These are phyloP conservation scores for Pluvianellus socialis DNA, from an alignment of 2,113 vertebrate genomes.

Conservation along the genomic window DNA sequence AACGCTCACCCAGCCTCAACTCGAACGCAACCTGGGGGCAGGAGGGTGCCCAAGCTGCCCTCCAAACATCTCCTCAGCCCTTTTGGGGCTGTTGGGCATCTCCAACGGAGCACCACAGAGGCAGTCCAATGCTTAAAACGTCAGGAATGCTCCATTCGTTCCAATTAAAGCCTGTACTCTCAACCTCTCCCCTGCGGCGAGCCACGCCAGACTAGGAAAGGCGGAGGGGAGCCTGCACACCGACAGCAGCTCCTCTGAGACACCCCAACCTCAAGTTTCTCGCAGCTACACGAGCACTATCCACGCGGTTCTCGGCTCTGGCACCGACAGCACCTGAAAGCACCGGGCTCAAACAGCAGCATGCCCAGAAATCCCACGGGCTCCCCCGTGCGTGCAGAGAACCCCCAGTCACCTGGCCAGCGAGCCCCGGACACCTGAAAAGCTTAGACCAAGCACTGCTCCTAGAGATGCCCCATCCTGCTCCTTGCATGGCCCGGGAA, in stretches of 20 bases:
- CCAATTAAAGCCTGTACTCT: not conserved
- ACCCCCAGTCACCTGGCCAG: not conserved
- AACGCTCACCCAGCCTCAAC: not conserved
- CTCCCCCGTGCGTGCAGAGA: too few relatives aligned
- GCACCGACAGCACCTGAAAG: not conserved
- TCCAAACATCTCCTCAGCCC: not conserved
- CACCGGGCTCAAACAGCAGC: not conserved
- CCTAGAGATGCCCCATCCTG: not conserved
- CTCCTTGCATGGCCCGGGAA: not conserved
- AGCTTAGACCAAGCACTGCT: not conserved
- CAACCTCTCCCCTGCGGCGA: not conserved
- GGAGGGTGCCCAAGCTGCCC: not conserved
- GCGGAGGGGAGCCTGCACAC: not conserved
- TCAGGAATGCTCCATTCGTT: not conserved
- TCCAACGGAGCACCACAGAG: not conserved
- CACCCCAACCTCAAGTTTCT: not conserved
- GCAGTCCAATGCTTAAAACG: not conserved
- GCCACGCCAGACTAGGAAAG: not conserved
- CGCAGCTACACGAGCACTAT: not conserved
- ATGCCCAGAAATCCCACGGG: not conserved
- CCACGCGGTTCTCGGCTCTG: rapidly evolving
- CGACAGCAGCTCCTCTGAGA: not conserved
- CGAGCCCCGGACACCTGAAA: not conserved
- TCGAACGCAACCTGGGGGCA: rapidly evolving
- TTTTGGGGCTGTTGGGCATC: not conserved